Conservation (phyloP, 2,113 vertebrate species). For the Pseudorhombus dupliciocellatus region DNA sequence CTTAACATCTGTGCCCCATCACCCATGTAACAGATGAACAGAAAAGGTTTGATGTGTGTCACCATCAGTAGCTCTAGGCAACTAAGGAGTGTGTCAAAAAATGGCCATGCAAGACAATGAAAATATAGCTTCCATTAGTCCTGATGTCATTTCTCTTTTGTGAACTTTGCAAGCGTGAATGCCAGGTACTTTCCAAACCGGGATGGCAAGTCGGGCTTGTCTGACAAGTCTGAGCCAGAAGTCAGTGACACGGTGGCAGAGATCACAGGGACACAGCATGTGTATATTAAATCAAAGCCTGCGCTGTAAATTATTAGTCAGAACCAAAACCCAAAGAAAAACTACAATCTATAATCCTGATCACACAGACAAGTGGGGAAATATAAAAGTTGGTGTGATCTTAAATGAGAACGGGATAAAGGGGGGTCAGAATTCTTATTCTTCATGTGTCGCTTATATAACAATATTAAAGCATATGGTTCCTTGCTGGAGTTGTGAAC, state of each 20-base stretch:
- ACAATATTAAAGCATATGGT: slow-evolving; percentile 30
- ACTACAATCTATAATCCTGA: slow-evolving; percentile 13
- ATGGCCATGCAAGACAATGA: neutral
- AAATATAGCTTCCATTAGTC: slow-evolving; percentile 31
- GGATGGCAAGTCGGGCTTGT: slow-evolving; percentile 35
- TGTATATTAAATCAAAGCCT: slow-evolving; percentile 48
- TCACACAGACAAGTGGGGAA: slow-evolving; percentile 26
- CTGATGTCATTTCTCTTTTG: neutral
- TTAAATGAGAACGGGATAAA: slow-evolving; percentile 18
- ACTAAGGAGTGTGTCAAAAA: slow-evolving; percentile 17
- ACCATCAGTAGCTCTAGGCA: neutral
- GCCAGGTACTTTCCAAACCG: neutral
- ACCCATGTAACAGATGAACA: slow-evolving; percentile 15
- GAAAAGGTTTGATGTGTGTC: slow-evolving; percentile 1
- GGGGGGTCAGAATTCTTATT: neutral
- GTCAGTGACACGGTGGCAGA: slow-evolving; percentile 27
- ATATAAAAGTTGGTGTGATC: slow-evolving; percentile 7
- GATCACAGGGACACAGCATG: slow-evolving; percentile 35
- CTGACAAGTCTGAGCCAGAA: slow-evolving; percentile 44
- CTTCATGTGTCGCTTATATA: slow-evolving; percentile 9
- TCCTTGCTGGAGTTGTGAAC: slow-evolving; percentile 13
- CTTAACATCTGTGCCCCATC: slow-evolving; percentile 20
- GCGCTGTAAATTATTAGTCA: slow-evolving; percentile 23
- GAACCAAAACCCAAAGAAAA: slow-evolving; percentile 20
- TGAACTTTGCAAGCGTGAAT: neutral